Percentiles rank a stretch among this genome's conserved stretches.
phyloP scores from a whole-genome alignment of 2,797 vertebrate species.

The Heteromormyrus szaboi region DNA sequence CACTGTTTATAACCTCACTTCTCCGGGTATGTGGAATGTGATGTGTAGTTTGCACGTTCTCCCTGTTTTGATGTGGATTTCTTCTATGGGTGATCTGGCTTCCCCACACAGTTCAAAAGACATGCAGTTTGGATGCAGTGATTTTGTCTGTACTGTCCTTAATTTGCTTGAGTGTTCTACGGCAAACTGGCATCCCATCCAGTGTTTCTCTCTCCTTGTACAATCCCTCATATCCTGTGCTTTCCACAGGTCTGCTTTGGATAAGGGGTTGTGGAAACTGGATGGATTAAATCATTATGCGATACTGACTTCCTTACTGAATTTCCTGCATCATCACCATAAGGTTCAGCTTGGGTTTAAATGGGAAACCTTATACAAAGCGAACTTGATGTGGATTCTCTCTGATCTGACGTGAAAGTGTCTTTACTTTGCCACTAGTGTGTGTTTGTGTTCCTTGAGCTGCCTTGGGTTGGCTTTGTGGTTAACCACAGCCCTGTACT shows the following conservation, averaged over 20 bases:
- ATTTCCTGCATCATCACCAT: neutral
- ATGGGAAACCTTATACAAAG: neutral
- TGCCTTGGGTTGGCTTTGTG: neutral
- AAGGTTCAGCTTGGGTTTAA: neutral
- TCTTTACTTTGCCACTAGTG: neutral
- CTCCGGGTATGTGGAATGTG: neutral
- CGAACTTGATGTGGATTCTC: neutral
- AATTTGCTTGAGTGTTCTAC: neutral
- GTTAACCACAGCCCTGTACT: neutral
- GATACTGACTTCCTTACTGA: neutral
- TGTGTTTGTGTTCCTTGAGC: neutral
- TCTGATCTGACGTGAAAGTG: neutral
- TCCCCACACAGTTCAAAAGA: neutral
- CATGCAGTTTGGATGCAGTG: neutral
- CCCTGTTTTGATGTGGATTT: neutral
- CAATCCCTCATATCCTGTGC: neutral
- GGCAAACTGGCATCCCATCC: neutral
- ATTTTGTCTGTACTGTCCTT: neutral
- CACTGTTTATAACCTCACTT: neutral
- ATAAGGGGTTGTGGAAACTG: neutral
- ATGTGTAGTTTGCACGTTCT: neutral
- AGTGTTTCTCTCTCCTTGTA: neutral
- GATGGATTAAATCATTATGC: neutral
- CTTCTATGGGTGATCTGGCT: neutral
- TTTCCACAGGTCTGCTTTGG: neutral